These are phyloP conservation scores for Pocota personata DNA, from an alignment of 2,888 invertebrate species.

Conservation along the genomic window DNA sequence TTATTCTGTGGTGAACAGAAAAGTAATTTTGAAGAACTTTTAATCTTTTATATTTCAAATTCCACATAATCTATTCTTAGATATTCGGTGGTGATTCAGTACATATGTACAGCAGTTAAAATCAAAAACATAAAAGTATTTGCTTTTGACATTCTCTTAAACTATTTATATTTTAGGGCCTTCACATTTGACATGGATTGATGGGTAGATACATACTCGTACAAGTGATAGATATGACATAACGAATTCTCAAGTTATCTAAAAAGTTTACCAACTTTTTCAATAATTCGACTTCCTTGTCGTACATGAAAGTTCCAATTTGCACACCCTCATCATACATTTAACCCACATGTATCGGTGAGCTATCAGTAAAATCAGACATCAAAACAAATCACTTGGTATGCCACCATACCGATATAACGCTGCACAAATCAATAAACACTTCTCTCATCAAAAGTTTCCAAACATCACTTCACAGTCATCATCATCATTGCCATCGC, in stretches of 20 bases:
- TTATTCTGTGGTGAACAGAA: too few relatives aligned
- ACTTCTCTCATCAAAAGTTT: slow-evolving; percentile 64
- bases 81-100: too few relatives aligned
- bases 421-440: slow-evolving; percentile 63
- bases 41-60: too few relatives aligned
- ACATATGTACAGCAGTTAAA: too few relatives aligned
- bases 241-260: neutral
- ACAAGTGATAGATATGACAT: neutral
- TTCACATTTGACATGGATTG: neutral
- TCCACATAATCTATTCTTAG: too few relatives aligned
- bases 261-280: neutral
- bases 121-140: too few relatives aligned
- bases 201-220: too few relatives aligned
- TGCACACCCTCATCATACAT: slow-evolving; percentile 9
- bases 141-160: too few relatives aligned
- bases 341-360: neutral
- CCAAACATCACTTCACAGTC: slow-evolving; percentile 54
- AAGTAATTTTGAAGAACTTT: too few relatives aligned
- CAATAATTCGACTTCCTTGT: slow-evolving; percentile 36
- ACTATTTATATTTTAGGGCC: too few relatives aligned
- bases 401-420: slow-evolving; percentile 7
- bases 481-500: slow-evolving; percentile 42
- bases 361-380: slow-evolving; percentile 65
- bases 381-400: slow-evolving; percentile 67
- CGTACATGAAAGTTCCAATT: slow-evolving; percentile 27